Conservation (phyloP, 64 coral and sea anemone genomes). For the Hydrozoanthus tunicans region DNA sequence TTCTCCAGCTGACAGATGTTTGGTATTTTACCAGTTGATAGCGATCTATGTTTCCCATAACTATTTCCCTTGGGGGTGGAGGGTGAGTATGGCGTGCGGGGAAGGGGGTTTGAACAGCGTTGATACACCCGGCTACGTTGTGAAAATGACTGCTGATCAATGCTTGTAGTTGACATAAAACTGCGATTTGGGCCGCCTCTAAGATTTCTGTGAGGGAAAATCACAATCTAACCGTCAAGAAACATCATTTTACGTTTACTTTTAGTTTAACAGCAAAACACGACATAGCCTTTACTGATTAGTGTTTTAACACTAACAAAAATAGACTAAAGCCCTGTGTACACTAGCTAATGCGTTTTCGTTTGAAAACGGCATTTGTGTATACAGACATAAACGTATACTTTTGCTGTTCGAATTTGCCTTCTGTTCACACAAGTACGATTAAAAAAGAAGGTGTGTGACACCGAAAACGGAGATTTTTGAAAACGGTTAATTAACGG, state of each 20-base stretch:
- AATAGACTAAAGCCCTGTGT: no score
- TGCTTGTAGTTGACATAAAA: neutral
- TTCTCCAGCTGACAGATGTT: slow-evolving; percentile 8
- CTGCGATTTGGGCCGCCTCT: slow-evolving; percentile 26
- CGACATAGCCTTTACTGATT: no score
- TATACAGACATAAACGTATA: no score
- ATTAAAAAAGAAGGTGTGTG: no score
- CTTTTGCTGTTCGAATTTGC: no score
- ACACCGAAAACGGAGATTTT: no score
- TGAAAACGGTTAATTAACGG: no score
- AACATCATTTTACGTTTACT: neutral
- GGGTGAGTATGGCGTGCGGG: neutral
- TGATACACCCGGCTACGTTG: slow-evolving; percentile 10
- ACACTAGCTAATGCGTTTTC: no score
- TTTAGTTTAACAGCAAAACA: neutral
- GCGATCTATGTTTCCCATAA: slow-evolving; percentile 15
- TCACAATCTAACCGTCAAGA: neutral
- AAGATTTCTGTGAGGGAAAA: slow-evolving; percentile 33
- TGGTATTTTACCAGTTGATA: slow-evolving; percentile 45
- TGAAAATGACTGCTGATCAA: neutral
- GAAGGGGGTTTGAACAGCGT: slow-evolving; percentile 22
- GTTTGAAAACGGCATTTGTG: no score
- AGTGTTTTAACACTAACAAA: no score
- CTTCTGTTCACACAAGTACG: no score
- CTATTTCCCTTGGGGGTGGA: neutral